A percentile compares a stretch with the other conserved stretches of the same genome.
phyloP scores from a whole-genome alignment of 2,888 invertebrate species.

The Phragmatobia fuliginosa region DNA sequence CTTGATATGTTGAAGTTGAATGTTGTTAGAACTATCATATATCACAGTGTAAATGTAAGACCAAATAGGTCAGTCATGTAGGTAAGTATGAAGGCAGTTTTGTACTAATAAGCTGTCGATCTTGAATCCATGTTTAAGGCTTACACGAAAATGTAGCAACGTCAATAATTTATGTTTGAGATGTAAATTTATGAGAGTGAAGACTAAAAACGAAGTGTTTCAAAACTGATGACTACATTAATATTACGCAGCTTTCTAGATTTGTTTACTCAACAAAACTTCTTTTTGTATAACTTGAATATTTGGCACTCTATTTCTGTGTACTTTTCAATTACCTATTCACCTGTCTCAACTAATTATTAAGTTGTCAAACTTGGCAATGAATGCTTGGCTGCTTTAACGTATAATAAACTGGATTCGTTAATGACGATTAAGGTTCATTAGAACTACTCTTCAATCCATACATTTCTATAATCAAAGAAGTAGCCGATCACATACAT shows the following conservation, averaged over 20 bases:
- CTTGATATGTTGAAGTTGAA: slow-evolving; percentile 13
- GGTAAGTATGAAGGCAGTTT: slow-evolving; percentile 7
- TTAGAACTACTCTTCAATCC: too few relatives aligned
- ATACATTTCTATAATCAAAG: too few relatives aligned
- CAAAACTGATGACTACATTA: background rate
- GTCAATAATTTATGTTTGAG: background rate
- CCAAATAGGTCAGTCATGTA: slow-evolving; percentile 12
- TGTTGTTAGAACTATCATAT: slow-evolving; percentile 1
- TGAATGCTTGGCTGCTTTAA: too few relatives aligned
- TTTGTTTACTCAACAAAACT: background rate
- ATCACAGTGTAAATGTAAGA: slow-evolving; percentile 8
- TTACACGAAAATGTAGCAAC: background rate
- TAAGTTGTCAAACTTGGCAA: too few relatives aligned
- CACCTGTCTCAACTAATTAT: too few relatives aligned
- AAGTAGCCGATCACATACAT: too few relatives aligned
- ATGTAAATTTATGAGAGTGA: background rate
- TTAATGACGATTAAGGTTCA: too few relatives aligned
- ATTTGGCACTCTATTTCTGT: background rate
- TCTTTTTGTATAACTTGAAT: background rate
- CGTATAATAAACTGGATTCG: too few relatives aligned
- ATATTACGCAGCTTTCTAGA: background rate
- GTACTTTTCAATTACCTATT: background rate
- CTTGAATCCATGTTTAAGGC: background rate
- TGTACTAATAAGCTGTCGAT: slow-evolving; percentile 13
- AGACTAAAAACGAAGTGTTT: background rate